Evolutionary conservation across 1,140 invertebrate species (phyloP).

Genomic region (Macrostomum lignano): DNA sequence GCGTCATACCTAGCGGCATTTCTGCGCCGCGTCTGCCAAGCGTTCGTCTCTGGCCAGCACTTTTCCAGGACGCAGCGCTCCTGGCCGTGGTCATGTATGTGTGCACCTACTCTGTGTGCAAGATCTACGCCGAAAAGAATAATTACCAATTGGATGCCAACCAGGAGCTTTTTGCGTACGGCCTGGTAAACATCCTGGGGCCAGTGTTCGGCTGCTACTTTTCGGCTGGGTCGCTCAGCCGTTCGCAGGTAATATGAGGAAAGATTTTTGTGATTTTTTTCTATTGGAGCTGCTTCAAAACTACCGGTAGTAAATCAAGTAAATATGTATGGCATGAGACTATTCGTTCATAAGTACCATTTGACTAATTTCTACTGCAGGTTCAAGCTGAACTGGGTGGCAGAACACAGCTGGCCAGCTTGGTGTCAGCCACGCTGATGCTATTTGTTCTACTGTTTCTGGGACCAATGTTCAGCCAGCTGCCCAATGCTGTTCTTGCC

Average conservation of each 20-base stretch:
- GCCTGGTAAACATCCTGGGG: not conserved
- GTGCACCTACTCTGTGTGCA: not conserved
- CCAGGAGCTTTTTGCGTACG: not conserved
- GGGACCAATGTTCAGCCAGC: constrained; percentile 22
- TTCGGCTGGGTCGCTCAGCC: not conserved
- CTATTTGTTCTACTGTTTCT: constrained; percentile 30
- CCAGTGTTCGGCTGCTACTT: not conserved
- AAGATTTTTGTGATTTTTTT: too few species aligned
- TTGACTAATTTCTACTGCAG: too few species aligned
- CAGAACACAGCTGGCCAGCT: constrained; percentile 23
- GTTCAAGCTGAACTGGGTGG: not conserved
- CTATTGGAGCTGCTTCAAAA: too few species aligned
- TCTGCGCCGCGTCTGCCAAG: not conserved
- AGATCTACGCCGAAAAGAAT: not conserved
- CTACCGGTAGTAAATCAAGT: too few species aligned
- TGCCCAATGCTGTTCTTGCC: constrained; percentile 40
- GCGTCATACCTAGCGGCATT: constrained; percentile 29
- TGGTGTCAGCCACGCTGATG: constrained; percentile 28
- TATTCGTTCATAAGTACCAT: too few species aligned
- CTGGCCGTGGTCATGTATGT: not conserved
- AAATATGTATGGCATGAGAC: too few species aligned
- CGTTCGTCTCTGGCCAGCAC: not conserved
- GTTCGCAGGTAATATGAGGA: not conserved
- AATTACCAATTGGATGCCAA: not conserved
- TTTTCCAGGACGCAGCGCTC: not conserved